Conservation (phyloP, 35 echinoderm and acorn worm genomes). For the Stichopus chloronotus region DNA sequence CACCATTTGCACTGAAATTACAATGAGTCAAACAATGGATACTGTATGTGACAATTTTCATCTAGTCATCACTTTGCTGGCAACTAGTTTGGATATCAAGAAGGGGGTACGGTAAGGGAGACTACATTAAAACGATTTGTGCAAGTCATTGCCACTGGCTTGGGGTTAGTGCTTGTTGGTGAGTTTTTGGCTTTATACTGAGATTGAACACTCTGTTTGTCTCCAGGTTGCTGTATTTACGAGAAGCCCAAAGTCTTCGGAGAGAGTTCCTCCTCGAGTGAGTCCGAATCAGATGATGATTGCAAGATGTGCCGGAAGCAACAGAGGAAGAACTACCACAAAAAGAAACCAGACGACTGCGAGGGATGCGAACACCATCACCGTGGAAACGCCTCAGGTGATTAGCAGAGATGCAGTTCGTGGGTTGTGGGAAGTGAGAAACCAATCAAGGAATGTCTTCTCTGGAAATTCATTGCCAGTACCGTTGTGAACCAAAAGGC, state of each 20-base stretch:
- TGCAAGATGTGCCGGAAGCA: conserved; percentile 93
- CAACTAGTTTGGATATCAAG: too few species aligned
- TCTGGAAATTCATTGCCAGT: background rate
- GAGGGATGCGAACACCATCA: conserved; percentile 32
- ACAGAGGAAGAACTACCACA: conserved; percentile 78
- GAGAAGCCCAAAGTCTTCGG: conserved; percentile 92
- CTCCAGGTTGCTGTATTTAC: conserved; percentile 97
- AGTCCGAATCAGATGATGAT: conserved; percentile 88
- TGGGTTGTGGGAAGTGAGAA: background rate
- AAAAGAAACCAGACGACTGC: background rate
- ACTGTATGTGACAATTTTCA: too few species aligned
- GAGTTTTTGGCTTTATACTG: too few species aligned
- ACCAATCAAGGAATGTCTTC: background rate
- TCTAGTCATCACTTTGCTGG: too few species aligned
- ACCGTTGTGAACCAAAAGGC: background rate
- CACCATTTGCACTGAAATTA: too few species aligned
- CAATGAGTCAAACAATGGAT: too few species aligned
- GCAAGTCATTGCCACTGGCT: too few species aligned
- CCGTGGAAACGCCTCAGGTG: background rate
- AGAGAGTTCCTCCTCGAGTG: conserved; percentile 90
- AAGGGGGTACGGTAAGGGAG: too few species aligned
- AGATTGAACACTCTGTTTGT: background rate
- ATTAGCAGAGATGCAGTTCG: background rate
- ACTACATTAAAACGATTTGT: too few species aligned
- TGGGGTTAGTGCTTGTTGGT: too few species aligned